phyloP scores from a whole-genome alignment of 1,140 invertebrate species.

The Harpegnathos saltator region DNA sequence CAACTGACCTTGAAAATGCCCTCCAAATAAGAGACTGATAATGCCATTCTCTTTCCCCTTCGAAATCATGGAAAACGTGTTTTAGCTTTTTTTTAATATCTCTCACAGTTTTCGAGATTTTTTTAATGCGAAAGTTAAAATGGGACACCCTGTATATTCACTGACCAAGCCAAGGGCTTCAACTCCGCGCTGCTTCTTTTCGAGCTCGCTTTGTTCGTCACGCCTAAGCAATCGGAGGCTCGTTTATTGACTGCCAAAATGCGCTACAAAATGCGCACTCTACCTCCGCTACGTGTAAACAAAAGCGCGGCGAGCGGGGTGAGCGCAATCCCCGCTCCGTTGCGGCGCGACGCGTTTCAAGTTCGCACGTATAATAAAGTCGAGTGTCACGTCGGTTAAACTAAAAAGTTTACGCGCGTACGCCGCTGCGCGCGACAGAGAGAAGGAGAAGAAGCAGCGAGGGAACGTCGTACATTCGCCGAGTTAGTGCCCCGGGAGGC shows the following conservation, averaged over 20 bases:
- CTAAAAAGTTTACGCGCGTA: constrained; percentile 58
- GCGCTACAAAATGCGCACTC: constrained; percentile 31
- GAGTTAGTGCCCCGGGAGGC: constrained; percentile 20
- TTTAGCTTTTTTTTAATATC: no score
- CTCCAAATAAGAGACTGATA: no score
- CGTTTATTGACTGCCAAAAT: no score
- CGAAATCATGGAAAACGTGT: no score
- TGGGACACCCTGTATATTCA: no score
- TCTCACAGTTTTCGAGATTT: no score
- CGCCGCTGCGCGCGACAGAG: background rate
- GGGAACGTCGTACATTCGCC: constrained; percentile 14
- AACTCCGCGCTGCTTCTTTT: no score
- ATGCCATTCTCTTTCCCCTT: no score
- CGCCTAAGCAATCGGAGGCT: constrained; percentile 41
- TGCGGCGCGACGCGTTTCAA: constrained; percentile 26
- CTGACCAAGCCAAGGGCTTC: no score
- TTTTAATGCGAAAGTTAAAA: no score
- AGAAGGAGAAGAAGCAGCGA: background rate
- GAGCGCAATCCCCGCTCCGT: constrained; percentile 22
- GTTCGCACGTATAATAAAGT: constrained; percentile 59
- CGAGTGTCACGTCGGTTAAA: constrained; percentile 41
- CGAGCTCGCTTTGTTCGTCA: constrained; percentile 14
- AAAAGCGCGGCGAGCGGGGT: constrained; percentile 42
- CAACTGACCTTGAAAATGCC: no score
- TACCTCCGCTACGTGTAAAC: constrained; percentile 39